Evolutionary conservation across 2,113 vertebrate genomes (phyloP).

Genomic region (Nesogale talazaci): DNA sequence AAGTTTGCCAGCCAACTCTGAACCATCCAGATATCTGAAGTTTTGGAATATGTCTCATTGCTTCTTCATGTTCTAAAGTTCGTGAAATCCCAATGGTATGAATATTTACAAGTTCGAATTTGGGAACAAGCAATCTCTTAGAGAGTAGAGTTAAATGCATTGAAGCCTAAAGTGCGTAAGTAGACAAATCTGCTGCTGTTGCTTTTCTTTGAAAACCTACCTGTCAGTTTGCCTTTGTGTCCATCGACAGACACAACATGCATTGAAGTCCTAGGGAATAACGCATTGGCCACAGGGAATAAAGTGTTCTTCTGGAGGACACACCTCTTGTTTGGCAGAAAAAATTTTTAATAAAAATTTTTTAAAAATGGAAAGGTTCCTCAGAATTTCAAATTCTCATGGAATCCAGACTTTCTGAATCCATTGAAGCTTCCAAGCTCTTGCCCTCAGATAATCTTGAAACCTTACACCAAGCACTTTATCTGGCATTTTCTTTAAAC

Average conservation of each 20-base stretch:
- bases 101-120: neutral
- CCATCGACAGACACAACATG: neutral
- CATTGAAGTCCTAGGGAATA: neutral
- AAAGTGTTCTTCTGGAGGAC: conserved; percentile 75
- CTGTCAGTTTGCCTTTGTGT: conserved; percentile 43
- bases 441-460: neutral
- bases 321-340: conserved; percentile 71
- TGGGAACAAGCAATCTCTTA: no score
- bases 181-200: neutral
- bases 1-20: conserved; percentile 78
- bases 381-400: no score
- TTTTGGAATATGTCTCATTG: neutral
- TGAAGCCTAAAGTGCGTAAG: neutral
- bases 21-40: neutral
- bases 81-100: neutral
- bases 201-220: conserved; percentile 13
- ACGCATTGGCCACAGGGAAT: conserved; percentile 81
- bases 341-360: no score
- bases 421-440: no score
- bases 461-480: neutral
- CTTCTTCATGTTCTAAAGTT: neutral
- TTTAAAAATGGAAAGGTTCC: no score
- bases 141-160: neutral
- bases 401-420: no score
- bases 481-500: neutral